Base-by-base conservation (phyloP, 2,888 invertebrate genomes). In the Sarcophaga variegata region DNA sequence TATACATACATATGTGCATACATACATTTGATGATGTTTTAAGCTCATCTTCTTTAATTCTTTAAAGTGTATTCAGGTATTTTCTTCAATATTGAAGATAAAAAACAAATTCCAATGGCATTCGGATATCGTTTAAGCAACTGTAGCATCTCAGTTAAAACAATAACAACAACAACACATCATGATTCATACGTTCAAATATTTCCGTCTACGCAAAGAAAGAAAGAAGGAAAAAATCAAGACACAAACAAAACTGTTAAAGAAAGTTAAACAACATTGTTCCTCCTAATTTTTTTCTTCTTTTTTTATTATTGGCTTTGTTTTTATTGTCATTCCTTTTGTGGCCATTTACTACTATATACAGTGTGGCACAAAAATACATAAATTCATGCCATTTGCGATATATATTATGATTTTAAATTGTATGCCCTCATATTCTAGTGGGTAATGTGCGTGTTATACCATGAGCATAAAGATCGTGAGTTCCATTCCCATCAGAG, bases 201-300 rank as follows among this genome's bases (percentile, higher is more conserved):
- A 78, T 83, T 25, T 69, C 47, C 20, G 37, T 67, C 10, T 45
- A 60, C 60, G 47, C 47, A 78, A 69, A 54, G 54, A 12, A 49
- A 12, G 60, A 69, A 14, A 60, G 1, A 63, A 62, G 11, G 2
- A 47, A n/a, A 12, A 62, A 62, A 45, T 6, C 22, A 69, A 47
- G 4, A n/a, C 10, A 71, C 20, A 14, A 63, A 66, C 62, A 66
- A 67, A 66, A 74, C 14, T 49, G 67, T 74, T 45, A 64, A 77
- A 78, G 71, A 83, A 78, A 72, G 78, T 72, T 45, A 27, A 37
- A 60, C 45, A 71, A 71, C 47, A 64, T 63, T 67, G 60, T 66
- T 54, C 17, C 22, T 1, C 54, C 54, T 3, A 8, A 37, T 2
- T 37, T 37, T 37, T 10, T 37, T 37, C 10, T 10, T 37, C 4